Conservation (phyloP, 2,113 vertebrate genomes). For the Cacatua alba region DNA sequence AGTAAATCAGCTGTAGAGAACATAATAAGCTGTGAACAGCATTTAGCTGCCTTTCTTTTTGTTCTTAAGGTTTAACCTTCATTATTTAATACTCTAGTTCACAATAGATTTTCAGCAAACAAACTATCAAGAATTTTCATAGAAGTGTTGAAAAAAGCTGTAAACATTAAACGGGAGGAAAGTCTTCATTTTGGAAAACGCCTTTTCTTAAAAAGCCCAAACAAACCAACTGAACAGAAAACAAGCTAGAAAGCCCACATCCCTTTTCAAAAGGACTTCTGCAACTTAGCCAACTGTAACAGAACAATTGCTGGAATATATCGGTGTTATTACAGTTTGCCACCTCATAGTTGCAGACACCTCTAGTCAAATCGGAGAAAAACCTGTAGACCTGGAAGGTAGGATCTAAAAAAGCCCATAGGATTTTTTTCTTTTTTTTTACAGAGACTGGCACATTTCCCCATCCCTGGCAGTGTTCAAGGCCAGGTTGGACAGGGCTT, state of each 20-base stretch:
- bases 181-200: neutral
- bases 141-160: neutral
- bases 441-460: no score
- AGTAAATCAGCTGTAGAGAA: neutral
- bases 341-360: neutral
- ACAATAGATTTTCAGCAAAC: neutral
- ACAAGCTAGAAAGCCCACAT: neutral
- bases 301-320: neutral
- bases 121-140: neutral
- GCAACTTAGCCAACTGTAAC: neutral
- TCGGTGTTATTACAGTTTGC: neutral
- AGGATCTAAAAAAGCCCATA: no score
- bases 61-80: neutral
- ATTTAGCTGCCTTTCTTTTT: neutral
- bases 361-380: neutral
- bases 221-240: neutral
- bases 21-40: neutral
- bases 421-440: no score
- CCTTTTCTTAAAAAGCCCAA: neutral
- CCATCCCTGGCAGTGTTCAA: neutral
- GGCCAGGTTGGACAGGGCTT: neutral
- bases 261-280: neutral
- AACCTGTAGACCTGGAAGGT: no score
- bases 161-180: neutral
- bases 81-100: neutral